Percentiles rank a stretch among this genome's conserved stretches.
phyloP scores from a whole-genome alignment of 2,113 vertebrate genomes.

The Propithecus coquereli region DNA sequence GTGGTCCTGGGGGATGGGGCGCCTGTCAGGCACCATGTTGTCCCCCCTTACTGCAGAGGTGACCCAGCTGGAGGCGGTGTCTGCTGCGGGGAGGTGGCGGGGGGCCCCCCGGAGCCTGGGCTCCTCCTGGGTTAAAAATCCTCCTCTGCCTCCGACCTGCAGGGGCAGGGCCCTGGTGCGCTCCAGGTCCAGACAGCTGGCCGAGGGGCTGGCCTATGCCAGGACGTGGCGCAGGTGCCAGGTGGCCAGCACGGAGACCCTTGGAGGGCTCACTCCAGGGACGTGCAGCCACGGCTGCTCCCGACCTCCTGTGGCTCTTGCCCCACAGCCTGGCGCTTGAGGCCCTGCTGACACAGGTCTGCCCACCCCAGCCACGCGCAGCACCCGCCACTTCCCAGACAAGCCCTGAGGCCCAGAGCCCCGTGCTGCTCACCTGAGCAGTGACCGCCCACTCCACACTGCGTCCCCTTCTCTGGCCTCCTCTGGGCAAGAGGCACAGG shows the following conservation, averaged over 20 bases:
- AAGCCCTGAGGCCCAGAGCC: no score
- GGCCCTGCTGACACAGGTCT: background rate
- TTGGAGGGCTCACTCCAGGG: rapidly evolving
- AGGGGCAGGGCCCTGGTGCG: rapidly evolving
- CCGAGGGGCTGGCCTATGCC: background rate
- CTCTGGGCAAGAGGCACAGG: background rate
- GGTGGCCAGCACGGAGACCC: rapidly evolving
- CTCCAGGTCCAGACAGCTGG: rapidly evolving
- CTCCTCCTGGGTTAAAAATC: background rate
- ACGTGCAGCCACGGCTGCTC: rapidly evolving
- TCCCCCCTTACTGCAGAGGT: background rate
- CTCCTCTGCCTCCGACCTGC: background rate
- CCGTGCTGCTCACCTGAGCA: rapidly evolving
- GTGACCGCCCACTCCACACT: background rate
- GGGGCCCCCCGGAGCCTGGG: background rate
- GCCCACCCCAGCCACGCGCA: background rate
- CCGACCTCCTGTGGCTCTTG: rapidly evolving
- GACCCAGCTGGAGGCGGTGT: rapidly evolving
- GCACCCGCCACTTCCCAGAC: background rate
- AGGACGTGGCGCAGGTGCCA: rapidly evolving
- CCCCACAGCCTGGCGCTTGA: background rate
- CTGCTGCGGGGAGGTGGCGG: background rate
- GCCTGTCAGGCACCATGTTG: rapidly evolving
- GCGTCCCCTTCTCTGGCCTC: rapidly evolving
- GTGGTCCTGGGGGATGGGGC: rapidly evolving